phyloP scores from a whole-genome alignment of 1,140 invertebrate species.

The Vanessa atalanta region DNA sequence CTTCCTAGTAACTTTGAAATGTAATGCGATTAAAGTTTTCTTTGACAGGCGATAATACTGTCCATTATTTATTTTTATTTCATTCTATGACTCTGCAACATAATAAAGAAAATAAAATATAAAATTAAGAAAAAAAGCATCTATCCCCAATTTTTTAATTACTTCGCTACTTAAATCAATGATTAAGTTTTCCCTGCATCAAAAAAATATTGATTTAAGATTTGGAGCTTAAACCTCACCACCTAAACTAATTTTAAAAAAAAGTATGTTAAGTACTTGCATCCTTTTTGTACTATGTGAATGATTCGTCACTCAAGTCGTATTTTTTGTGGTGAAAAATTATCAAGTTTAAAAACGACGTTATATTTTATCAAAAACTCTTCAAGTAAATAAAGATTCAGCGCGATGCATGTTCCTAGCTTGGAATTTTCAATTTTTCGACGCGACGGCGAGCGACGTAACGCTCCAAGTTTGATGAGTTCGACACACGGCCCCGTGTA shows the following conservation, averaged over 20 bases:
- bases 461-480: conserved; percentile 58
- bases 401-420: conserved; percentile 16
- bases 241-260: too few relatives aligned
- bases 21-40: conserved; percentile 36
- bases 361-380: not conserved
- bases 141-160: too few relatives aligned
- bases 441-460: conserved; percentile 20
- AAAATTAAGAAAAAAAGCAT: too few relatives aligned
- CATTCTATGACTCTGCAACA: not conserved
- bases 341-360: not conserved
- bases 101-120: not conserved
- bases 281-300: too few relatives aligned
- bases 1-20: conserved; percentile 20
- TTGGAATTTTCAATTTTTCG: conserved; percentile 36
- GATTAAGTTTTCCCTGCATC: too few relatives aligned
- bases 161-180: too few relatives aligned
- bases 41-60: conserved; percentile 32
- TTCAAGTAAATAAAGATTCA: conserved; percentile 20
- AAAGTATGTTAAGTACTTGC: too few relatives aligned
- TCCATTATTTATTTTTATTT: conserved; percentile 22
- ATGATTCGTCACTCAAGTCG: too few relatives aligned
- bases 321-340: not conserved
- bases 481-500: conserved; percentile 50
- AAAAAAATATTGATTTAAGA: too few relatives aligned
- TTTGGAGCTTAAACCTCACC: too few relatives aligned